A percentile compares a stretch with the other conserved stretches of the same genome.
Conservation (phyloP, 2,113 vertebrate species). For the Indicator indicator region DNA sequence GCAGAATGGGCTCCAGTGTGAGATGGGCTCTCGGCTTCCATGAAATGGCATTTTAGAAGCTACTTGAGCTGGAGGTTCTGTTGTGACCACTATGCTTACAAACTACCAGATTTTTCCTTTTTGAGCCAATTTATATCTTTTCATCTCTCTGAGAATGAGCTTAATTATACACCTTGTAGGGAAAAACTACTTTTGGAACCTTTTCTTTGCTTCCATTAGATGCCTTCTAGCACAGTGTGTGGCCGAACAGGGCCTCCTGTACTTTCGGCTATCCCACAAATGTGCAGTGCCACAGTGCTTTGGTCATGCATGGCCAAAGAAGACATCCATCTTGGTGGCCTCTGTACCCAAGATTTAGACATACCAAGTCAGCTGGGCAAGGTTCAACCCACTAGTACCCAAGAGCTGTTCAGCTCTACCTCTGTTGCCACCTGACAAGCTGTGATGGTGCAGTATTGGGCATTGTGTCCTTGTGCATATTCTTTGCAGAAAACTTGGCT, state of each 20-base stretch:
- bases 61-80: neutral
- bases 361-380: neutral
- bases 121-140: neutral
- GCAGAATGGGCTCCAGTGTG: no score
- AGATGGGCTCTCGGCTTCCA: neutral
- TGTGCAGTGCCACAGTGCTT: neutral
- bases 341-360: neutral
- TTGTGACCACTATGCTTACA: neutral
- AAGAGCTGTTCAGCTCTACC: neutral
- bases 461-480: neutral
- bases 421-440: neutral
- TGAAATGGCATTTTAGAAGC: neutral
- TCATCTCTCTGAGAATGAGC: neutral
- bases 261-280: neutral
- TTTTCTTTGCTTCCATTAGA: neutral
- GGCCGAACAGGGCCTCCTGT: neutral
- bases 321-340: neutral
- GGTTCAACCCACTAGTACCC: neutral
- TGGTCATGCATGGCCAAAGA: neutral
- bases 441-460: neutral
- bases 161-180: neutral
- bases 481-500: neutral
- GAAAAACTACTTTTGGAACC: neutral
- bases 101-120: neutral
- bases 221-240: neutral